Conservation (phyloP, 2,888 invertebrate genomes). For the Lasioglossum villosulum region DNA sequence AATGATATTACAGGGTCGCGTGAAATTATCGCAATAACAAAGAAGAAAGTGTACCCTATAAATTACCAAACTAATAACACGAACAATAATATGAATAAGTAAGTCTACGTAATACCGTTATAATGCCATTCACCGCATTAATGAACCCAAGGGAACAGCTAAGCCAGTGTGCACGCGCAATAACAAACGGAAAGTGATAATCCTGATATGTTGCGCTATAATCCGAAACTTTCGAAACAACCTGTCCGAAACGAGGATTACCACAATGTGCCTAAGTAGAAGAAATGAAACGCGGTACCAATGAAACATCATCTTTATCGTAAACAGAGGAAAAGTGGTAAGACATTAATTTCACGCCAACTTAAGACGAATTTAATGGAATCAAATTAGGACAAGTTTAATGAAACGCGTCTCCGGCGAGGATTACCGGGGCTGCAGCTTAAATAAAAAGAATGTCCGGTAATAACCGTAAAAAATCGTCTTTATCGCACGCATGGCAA, state of each 20-base stretch:
- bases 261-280: not conserved
- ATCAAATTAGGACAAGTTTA: not conserved
- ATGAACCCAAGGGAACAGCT: not conserved
- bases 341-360: not conserved
- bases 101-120: not conserved
- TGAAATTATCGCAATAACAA: not conserved
- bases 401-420: not conserved
- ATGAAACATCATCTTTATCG: not conserved
- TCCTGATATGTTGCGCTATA: not conserved
- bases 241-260: not conserved
- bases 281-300: not conserved
- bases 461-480: not conserved
- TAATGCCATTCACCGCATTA: not conserved
- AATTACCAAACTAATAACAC: not conserved
- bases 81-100: not conserved
- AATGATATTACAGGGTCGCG: not conserved
- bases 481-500: not conserved
- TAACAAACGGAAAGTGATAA: not conserved
- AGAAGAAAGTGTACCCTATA: not conserved
- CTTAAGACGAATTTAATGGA: conserved; percentile 2
- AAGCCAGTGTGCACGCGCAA: not conserved
- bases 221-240: not conserved
- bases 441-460: not conserved
- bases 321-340: not conserved
- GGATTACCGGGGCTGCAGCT: not conserved